Base-by-base conservation (phyloP, 2,113 vertebrate species). In the Melanerpes aurifrons region DNA sequence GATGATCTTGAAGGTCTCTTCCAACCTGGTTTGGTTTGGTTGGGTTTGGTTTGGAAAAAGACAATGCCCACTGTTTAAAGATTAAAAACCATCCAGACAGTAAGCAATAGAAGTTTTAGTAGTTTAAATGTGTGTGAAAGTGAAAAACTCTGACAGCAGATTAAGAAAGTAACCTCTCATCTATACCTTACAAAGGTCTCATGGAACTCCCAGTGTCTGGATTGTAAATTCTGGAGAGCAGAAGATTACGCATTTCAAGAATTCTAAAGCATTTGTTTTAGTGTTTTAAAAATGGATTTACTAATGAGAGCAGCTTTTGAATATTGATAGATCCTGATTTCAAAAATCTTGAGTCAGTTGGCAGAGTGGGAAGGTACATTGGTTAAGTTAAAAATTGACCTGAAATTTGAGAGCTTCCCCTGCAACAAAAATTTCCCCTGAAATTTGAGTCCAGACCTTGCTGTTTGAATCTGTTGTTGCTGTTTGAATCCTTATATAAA, bases 341-440 rank as follows among this genome's bases (percentile, higher is more conserved):
- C 54, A 57, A 61, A 84, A 87, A 57, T 53, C 7, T 17, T 62
- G 24, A 79, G 1, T 53, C 31, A 64, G 68, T 3, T 0, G 24
- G 2, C 11, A 78, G 9, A 6, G 4, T 53, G 4, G 15, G n/a
- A 67, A 66, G 14, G 1, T 45, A 10, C 1, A 0, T 12, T 67
- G 40, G 4, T 35, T 68, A 43, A 67, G 8, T 37, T 57, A 25
- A 3, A 58, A 57, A 66, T 6, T 25, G 32, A 56, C 28, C 24
- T 35, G 8, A 80, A 63, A 67, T 45, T 25, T 29, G 16, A 45
- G 43, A 45, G 43, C 67, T 73, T 82, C 6, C 7, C 3, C 62
- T 12, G 19, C 1, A 74, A 84, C 86, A 45, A 15, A 15, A 45
- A 45, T 15, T 15, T 45, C 43, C 43, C 43, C 43, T 45, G 17